Conservation (phyloP, 1,140 invertebrate genomes). For the Orchestia grillus region DNA sequence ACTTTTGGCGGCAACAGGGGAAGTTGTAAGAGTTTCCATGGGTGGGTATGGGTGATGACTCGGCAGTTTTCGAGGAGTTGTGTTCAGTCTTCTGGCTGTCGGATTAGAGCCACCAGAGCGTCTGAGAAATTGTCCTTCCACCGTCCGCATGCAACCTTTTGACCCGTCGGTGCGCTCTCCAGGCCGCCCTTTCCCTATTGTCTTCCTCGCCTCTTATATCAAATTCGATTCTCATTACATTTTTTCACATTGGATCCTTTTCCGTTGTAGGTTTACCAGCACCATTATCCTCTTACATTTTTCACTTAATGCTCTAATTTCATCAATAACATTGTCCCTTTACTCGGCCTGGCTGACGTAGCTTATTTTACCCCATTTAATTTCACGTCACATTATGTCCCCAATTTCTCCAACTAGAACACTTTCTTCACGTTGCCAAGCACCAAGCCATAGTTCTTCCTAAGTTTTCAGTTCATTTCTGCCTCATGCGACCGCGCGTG, state of each 20-base stretch:
- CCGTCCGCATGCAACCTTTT: conserved; percentile 8
- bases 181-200: background rate
- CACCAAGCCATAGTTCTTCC: background rate
- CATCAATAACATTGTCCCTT: background rate
- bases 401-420: background rate
- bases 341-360: background rate
- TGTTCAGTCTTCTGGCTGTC: conserved; percentile 54
- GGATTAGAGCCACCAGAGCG: conserved; percentile 34
- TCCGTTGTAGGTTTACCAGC: background rate
- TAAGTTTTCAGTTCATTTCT: background rate
- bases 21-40: background rate
- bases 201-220: conserved; percentile 6
- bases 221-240: background rate
- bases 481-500: background rate
- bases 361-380: background rate
- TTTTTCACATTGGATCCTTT: background rate
- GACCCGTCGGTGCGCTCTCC: background rate
- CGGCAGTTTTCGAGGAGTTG: conserved; percentile 43
- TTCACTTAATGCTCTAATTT: background rate
- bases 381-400: background rate
- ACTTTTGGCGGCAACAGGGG: conserved; percentile 26
- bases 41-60: conserved; percentile 47
- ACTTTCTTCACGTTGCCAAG: background rate
- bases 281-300: background rate
- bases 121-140: conserved; percentile 50